Conservation (phyloP, 2,888 invertebrate species). For the Allacma fusca region DNA sequence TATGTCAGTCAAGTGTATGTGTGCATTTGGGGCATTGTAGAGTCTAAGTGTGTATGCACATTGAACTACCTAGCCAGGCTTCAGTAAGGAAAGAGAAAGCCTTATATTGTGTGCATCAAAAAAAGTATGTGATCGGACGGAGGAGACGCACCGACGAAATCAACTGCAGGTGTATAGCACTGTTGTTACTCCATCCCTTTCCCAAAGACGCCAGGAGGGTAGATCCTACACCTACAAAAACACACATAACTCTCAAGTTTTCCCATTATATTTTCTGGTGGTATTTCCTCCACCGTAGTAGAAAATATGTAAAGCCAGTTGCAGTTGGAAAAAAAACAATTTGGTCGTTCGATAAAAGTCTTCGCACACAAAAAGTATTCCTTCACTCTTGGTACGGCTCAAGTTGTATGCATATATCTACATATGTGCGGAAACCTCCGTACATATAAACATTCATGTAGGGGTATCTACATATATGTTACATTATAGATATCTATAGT, state of each 20-base stretch:
- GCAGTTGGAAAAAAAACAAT: constrained; percentile 13
- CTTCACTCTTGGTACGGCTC: background rate
- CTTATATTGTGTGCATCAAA: too few species aligned
- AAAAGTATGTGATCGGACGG: background rate
- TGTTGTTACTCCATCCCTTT: background rate
- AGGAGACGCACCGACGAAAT: background rate
- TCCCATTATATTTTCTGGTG: background rate
- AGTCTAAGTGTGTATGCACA: background rate
- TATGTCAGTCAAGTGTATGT: background rate
- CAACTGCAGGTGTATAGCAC: background rate
- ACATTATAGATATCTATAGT: too few species aligned
- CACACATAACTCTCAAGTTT: background rate
- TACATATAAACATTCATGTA: too few species aligned
- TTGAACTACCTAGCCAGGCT: background rate
- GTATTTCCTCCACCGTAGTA: background rate
- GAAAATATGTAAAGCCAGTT: background rate
- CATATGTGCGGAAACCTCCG: too few species aligned
- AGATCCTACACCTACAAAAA: background rate
- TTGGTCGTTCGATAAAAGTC: constrained; percentile 3
- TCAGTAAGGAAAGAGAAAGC: too few species aligned
- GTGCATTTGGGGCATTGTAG: background rate
- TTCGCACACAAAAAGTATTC: constrained; percentile 16
- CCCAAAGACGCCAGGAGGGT: background rate
- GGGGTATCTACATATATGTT: too few species aligned
- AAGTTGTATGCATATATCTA: background rate